Conservation (phyloP, 2,888 invertebrate genomes). For the Tricholauxania praeusta region DNA sequence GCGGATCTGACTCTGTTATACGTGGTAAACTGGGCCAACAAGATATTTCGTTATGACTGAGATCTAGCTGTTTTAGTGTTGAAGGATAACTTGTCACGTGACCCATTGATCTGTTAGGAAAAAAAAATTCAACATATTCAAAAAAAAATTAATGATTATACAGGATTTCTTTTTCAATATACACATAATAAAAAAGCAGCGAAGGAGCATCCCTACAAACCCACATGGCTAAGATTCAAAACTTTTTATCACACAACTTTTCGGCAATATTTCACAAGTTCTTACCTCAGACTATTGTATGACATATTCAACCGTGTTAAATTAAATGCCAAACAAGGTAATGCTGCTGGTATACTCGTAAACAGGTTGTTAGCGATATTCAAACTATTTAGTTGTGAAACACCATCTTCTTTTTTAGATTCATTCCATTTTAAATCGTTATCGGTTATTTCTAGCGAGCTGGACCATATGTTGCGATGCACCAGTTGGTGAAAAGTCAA, state of each 20-base stretch:
- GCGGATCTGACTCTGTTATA: conserved; percentile 74
- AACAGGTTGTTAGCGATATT: conserved; percentile 94
- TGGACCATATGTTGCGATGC: conserved; percentile 84
- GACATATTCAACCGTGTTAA: conserved; percentile 91
- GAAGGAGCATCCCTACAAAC: too few species aligned
- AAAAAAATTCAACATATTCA: conserved; percentile 1
- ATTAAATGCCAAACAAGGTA: conserved; percentile 91
- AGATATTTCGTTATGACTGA: conserved; percentile 91
- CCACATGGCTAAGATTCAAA: too few species aligned
- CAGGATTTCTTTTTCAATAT: too few species aligned
- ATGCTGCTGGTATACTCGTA: conserved; percentile 84
- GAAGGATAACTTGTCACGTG: conserved; percentile 91
- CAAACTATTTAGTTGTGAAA: conserved; percentile 78
- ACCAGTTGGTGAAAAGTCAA: conserved; percentile 70
- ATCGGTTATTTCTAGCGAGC: conserved; percentile 75
- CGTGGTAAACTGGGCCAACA: conserved; percentile 91
- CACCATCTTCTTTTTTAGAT: conserved; percentile 69
- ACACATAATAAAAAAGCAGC: too few species aligned
- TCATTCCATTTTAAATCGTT: conserved; percentile 74
- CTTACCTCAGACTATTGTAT: conserved; percentile 79
- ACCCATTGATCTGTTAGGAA: conserved; percentile 76
- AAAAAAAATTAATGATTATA: neutral
- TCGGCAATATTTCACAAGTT: neutral
- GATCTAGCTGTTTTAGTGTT: conserved; percentile 89
- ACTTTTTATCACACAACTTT: neutral